Base-by-base conservation (phyloP, 2,888 invertebrate genomes). In the Acleris literana region DNA sequence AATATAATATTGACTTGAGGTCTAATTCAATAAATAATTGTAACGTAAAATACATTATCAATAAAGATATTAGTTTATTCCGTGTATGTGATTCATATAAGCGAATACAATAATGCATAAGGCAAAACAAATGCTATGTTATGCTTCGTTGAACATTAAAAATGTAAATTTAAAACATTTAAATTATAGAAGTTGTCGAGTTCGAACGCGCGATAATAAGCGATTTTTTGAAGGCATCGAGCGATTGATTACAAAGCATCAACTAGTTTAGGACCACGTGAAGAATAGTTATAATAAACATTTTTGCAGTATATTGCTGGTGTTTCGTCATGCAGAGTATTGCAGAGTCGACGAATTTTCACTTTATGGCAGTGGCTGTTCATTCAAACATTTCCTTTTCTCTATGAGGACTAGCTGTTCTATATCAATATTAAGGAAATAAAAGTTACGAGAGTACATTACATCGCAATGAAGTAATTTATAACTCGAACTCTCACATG, bases 341-440 rank as follows among this genome's bases (percentile, higher is more conserved):
- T 39, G 63, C 56, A 55, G 49, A 55, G 65, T 55, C 51, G 29
- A 61, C 44, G 54, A 65, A 65, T 55, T 61, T 61, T 56, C 44
- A 60, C 55, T 61, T 60, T 55, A 60, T 65, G 65, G 60, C 65
- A 65, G 65, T 61, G 65, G 60, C 60, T 61, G 52, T 61, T 61
- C 60, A 65, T 61, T 61, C 60, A 60, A 65, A 60, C 51, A 65
- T 61, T 55, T 72, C 74, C 72, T 72, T 75, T 72, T 68, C 67
- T 78, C 76, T 77, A 79, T 76, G 74, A 82, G 83, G 83, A 85
- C 89, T 89, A 90, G 90, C 88, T 82, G 77, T 84, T 84, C 84
- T 88, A 87, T 81, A 70, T 75, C 70, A 79, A 76, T 78, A 75
- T 79, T 81, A 74, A 76, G 75, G 73, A 77, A 81, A 81, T 79